Conservation (phyloP, 2,113 vertebrate genomes). For the Lamprologus speciosus region DNA sequence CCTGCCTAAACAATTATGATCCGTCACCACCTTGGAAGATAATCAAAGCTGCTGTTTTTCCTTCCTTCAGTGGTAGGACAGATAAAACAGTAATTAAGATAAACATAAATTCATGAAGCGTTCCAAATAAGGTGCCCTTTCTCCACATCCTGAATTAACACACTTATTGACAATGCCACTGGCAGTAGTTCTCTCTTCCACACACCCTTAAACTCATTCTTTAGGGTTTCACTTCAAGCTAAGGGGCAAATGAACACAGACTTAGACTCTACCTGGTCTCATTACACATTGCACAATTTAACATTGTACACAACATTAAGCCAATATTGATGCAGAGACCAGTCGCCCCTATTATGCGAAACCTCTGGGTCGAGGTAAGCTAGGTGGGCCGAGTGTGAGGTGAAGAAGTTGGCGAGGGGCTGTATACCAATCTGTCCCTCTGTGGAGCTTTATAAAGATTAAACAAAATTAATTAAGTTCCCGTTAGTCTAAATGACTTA, state of each 20-base stretch:
- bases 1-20: background rate
- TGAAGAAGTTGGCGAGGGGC: conserved; percentile 24
- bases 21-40: background rate
- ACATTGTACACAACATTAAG: conserved; percentile 48
- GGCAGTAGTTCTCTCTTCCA: background rate
- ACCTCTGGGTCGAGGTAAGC: background rate
- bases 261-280: conserved; percentile 35
- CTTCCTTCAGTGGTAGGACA: background rate
- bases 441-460: conserved; percentile 55
- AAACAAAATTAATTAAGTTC: conserved; percentile 70
- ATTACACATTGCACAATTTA: conserved; percentile 29
- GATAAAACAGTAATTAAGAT: conserved; percentile 20
- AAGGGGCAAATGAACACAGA: conserved; percentile 25
- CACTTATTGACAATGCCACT: background rate
- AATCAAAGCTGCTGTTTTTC: background rate
- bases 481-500: conserved; percentile 65
- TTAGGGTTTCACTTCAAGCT: background rate
- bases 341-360: background rate
- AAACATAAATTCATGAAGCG: background rate
- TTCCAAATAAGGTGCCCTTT: background rate
- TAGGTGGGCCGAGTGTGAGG: conserved; percentile 24
- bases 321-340: conserved; percentile 30
- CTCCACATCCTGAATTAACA: background rate
- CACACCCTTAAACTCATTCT: background rate
- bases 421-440: conserved; percentile 36